Percentiles rank a stretch among this genome's conserved stretches.
Conservation (phyloP, 2,888 invertebrate genomes). For the Scotopteryx bipunctaria region DNA sequence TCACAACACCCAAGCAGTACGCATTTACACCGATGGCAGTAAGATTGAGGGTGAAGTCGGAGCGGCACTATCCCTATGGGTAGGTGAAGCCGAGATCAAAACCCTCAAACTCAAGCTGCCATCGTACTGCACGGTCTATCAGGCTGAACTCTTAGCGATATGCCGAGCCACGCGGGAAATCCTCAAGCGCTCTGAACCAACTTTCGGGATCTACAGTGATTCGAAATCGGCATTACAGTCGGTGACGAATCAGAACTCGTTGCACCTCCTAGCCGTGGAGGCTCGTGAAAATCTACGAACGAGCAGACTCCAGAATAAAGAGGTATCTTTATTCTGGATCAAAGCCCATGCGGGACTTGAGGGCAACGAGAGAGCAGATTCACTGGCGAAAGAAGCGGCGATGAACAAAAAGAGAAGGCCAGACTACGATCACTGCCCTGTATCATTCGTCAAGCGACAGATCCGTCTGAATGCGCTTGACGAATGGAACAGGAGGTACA, state of each 20-base stretch:
- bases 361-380: conserved; percentile 18
- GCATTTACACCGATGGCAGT: conserved; percentile 13
- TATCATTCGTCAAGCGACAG: conserved; percentile 11
- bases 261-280: conserved; percentile 5
- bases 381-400: conserved; percentile 15
- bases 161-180: background rate
- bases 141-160: conserved; percentile 1
- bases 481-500: background rate
- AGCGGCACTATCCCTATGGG: conserved; percentile 1
- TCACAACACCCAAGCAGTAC: background rate
- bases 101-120: conserved; percentile 1
- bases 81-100: background rate
- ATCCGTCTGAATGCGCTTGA: background rate
- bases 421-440: conserved; percentile 6
- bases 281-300: background rate
- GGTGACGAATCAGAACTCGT: background rate
- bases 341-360: conserved; percentile 7
- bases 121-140: conserved; percentile 8
- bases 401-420: background rate
- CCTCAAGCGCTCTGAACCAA: background rate
- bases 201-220: conserved; percentile 9
- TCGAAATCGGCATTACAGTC: conserved; percentile 5
- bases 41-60: conserved; percentile 5
- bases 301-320: background rate
- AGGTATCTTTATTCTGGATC: too few relatives aligned